Conservation (phyloP, 2,113 vertebrate genomes). For the Prolemur simus region DNA sequence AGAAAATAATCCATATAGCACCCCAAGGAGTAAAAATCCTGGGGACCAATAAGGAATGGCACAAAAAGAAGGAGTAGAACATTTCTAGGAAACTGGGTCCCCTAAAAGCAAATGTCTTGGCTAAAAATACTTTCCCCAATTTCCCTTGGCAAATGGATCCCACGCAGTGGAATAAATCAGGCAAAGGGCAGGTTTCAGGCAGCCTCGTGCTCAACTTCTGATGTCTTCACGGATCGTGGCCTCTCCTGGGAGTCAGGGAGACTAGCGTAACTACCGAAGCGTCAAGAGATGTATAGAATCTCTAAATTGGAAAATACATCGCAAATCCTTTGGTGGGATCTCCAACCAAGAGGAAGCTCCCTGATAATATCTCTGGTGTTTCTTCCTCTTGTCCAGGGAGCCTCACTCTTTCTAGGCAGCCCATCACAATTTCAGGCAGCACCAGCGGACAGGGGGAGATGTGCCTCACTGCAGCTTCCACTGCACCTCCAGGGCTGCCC, state of each 20-base stretch:
- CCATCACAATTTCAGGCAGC: neutral
- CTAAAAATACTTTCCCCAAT: slow-evolving; percentile 44
- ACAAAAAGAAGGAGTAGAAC: neutral
- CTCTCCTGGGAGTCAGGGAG: neutral
- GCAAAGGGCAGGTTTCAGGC: neutral
- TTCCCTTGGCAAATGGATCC: slow-evolving; percentile 9
- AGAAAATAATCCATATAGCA: neutral
- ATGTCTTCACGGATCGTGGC: neutral
- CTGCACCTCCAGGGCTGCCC: neutral
- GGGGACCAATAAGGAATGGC: neutral
- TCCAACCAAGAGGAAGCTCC: neutral
- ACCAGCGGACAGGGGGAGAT: rapidly evolving
- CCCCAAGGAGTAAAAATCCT: neutral
- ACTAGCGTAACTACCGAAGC: neutral
- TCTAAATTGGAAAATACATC: neutral
- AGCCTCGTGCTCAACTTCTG: neutral
- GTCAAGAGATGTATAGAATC: neutral
- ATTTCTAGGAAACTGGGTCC: slow-evolving; percentile 38
- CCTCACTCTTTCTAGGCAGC: neutral
- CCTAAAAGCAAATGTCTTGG: neutral
- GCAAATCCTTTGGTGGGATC: neutral
- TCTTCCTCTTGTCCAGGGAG: neutral
- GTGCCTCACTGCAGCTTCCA: neutral
- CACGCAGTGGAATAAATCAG: neutral
- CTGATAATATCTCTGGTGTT: neutral